Percentiles rank a stretch among this genome's conserved stretches.
These are phyloP conservation scores for Cephonodes hylas DNA, from an alignment of 2,888 invertebrate genomes.

Conservation along the genomic window DNA sequence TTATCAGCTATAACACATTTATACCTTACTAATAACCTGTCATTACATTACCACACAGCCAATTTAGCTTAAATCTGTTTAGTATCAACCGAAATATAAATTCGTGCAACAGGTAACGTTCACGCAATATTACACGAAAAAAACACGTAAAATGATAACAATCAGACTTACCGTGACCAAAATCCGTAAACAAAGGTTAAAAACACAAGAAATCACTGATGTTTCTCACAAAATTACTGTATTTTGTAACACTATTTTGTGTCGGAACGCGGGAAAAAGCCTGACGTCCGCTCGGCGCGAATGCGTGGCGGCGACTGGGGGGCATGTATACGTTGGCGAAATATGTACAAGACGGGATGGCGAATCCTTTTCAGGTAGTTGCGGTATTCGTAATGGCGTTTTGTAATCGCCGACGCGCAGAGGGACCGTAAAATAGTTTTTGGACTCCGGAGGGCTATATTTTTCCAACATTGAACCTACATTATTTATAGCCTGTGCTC, in stretches of 20 bases:
- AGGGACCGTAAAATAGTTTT: conserved; percentile 10
- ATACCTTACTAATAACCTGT: background rate
- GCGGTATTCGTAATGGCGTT: conserved; percentile 19
- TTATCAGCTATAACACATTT: background rate
- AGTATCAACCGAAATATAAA: conserved; percentile 1
- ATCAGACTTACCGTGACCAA: background rate
- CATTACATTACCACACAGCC: background rate
- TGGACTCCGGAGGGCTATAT: background rate
- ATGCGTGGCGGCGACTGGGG: conserved; percentile 12
- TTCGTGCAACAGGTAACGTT: conserved; percentile 14
- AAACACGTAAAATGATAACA: background rate
- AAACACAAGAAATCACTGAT: conserved; percentile 9
- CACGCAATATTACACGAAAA: background rate
- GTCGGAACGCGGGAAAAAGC: background rate
- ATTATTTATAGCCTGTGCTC: background rate
- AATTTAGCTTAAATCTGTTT: conserved; percentile 5
- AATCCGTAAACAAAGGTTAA: background rate
- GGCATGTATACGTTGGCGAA: conserved; percentile 15
- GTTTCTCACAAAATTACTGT: conserved; percentile 7
- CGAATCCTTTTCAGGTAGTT: conserved; percentile 29
- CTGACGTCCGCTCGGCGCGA: background rate
- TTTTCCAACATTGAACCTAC: background rate
- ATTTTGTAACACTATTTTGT: background rate
- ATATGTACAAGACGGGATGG: conserved; percentile 16
- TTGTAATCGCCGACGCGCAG: conserved; percentile 1